These are phyloP conservation scores for Geodia barretti DNA, from an alignment of 37 sponge, comb jelly and placozoan genomes.

Conservation along the genomic window DNA sequence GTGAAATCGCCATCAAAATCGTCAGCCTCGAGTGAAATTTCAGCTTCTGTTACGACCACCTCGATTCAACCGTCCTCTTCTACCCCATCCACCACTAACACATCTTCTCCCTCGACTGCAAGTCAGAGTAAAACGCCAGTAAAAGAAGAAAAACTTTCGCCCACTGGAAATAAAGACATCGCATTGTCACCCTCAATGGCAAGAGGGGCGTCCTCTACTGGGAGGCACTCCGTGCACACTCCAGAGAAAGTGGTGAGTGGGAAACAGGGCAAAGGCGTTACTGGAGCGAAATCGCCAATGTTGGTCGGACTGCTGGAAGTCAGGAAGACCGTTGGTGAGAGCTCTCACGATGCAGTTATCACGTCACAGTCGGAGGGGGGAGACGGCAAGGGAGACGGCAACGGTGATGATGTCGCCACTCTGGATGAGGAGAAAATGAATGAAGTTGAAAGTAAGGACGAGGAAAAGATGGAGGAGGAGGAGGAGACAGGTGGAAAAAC, in stretches of 20 bases:
- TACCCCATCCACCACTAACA: background rate
- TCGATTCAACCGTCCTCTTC: background rate
- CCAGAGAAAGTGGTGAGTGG: background rate
- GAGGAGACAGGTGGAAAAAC: background rate
- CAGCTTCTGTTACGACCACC: background rate
- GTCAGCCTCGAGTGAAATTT: too few relatives aligned
- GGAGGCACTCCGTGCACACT: background rate
- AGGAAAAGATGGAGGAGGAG: background rate
- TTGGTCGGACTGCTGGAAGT: background rate
- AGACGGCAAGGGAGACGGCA: too few relatives aligned
- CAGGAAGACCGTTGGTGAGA: background rate
- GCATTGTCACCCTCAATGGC: background rate
- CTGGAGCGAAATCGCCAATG: background rate
- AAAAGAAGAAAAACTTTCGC: background rate
- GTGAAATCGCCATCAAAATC: background rate
- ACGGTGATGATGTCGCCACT: too few relatives aligned
- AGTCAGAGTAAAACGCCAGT: background rate
- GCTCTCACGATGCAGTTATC: too few relatives aligned
- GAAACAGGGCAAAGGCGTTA: background rate
- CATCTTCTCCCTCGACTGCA: background rate
- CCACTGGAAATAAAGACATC: background rate
- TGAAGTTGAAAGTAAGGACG: background rate
- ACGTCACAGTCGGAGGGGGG: too few relatives aligned
- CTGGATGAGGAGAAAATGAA: too few relatives aligned
- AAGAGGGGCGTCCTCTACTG: background rate